These are phyloP conservation scores for Syncerus caffer DNA, from an alignment of 2,797 vertebrate genomes.

Conservation along the genomic window DNA sequence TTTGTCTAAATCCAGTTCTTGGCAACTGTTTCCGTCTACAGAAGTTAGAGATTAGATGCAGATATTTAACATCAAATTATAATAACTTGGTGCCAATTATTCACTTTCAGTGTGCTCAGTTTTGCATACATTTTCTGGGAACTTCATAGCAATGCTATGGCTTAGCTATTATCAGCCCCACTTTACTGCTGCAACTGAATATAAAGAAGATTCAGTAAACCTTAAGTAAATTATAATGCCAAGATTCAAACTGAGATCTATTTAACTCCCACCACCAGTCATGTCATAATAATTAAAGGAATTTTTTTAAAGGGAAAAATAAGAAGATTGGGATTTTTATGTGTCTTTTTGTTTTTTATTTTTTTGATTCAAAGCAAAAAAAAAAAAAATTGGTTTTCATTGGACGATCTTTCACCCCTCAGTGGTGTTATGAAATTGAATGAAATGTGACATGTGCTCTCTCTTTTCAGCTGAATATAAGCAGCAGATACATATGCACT, in stretches of 20 bases:
- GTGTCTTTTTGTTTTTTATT: not conserved
- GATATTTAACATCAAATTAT: slow-evolving; percentile 29
- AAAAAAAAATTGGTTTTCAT: not conserved
- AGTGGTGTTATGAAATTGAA: not conserved
- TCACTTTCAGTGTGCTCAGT: not conserved
- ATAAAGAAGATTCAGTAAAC: not conserved
- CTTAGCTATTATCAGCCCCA: not conserved
- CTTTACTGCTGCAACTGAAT: slow-evolving; percentile 2
- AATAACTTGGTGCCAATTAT: not conserved
- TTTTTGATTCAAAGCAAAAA: not conserved
- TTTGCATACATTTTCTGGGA: not conserved
- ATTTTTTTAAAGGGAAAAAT: not conserved
- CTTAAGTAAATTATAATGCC: not conserved
- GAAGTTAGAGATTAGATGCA: slow-evolving; percentile 32
- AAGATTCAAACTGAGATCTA: not conserved
- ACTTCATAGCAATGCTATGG: not conserved
- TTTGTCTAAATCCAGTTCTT: slow-evolving; percentile 21
- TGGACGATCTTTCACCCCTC: not conserved
- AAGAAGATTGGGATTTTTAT: not conserved
- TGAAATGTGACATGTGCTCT: not conserved
- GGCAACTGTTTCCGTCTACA: slow-evolving; percentile 28
- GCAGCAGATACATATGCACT: not conserved
- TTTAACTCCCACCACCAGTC: not conserved
- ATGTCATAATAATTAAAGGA: not conserved
- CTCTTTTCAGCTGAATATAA: not conserved